Evolutionary conservation across 2,888 invertebrate species (phyloP).

Genomic region (Thymelicus acteon): DNA sequence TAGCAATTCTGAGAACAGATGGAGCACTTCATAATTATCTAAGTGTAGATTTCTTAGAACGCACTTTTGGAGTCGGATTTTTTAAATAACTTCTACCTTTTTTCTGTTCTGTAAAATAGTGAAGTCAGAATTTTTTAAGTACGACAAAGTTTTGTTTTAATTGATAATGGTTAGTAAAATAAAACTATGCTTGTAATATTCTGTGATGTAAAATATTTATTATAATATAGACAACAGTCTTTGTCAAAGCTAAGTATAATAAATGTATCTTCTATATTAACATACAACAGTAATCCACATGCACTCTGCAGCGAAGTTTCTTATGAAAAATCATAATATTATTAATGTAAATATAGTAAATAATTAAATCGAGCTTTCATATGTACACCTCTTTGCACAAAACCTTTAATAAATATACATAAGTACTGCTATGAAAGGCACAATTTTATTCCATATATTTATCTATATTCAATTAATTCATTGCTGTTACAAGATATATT

Average conservation of each 20-base stretch:
- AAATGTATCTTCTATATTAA: slow-evolving; percentile 30
- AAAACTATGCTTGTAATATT: slow-evolving; percentile 36
- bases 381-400: slow-evolving; percentile 40
- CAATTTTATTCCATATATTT: slow-evolving; percentile 26
- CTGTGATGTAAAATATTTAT: slow-evolving; percentile 56
- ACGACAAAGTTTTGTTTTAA: not conserved
- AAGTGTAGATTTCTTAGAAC: too few species aligned
- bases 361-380: slow-evolving; percentile 45
- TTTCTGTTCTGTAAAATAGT: too few species aligned
- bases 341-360: slow-evolving; percentile 44
- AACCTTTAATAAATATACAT: slow-evolving; percentile 44
- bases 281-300: slow-evolving; percentile 24
- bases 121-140: not conserved
- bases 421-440: slow-evolving; percentile 32
- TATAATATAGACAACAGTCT: slow-evolving; percentile 68
- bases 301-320: slow-evolving; percentile 21
- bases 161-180: not conserved
- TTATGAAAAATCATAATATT: slow-evolving; percentile 10
- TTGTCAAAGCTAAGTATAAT: slow-evolving; percentile 52
- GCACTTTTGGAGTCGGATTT: too few species aligned
- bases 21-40: too few species aligned
- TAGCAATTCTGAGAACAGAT: not conserved
- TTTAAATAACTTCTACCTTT: too few species aligned
- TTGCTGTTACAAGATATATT: not conserved
- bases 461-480: not conserved